Conservation (phyloP, 2,797 vertebrate species). For the Lithobates sylvaticus region DNA sequence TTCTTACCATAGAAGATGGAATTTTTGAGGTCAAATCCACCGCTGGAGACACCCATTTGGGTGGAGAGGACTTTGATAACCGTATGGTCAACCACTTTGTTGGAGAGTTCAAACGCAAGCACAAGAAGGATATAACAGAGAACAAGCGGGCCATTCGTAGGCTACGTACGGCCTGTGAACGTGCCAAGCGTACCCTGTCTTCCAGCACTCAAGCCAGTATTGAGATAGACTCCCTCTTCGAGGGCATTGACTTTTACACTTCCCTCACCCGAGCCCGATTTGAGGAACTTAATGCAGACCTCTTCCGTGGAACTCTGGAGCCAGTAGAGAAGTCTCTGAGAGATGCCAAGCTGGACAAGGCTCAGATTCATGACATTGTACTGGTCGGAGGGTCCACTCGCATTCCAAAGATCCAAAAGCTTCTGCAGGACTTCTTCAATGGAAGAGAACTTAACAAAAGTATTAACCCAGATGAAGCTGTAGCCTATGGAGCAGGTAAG, state of each 20-base stretch:
- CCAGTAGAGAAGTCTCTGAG: constrained; percentile 87
- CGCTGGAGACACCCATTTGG: constrained; percentile 87
- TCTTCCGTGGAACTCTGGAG: constrained; percentile 87
- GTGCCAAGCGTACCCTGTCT: constrained; percentile 83
- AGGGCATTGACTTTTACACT: constrained; percentile 90
- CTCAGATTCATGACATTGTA: constrained; percentile 87
- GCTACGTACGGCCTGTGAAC: constrained; percentile 82
- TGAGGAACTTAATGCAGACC: constrained; percentile 88
- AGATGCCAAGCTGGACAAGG: constrained; percentile 88
- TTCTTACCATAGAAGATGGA: constrained; percentile 88
- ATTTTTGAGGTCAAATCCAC: constrained; percentile 90
- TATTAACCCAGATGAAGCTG: constrained; percentile 90
- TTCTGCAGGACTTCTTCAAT: constrained; percentile 88
- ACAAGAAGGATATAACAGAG: constrained; percentile 88
- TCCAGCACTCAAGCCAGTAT: constrained; percentile 85
- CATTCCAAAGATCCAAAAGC: constrained; percentile 88
- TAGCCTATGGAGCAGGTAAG: constrained; percentile 87
- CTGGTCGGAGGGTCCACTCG: constrained; percentile 87
- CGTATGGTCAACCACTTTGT: constrained; percentile 88
- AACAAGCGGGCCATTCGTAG: constrained; percentile 87
- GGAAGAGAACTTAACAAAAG: constrained; percentile 89
- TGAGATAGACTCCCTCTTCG: constrained; percentile 86
- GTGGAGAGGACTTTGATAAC: constrained; percentile 88
- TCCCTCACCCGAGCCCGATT: constrained; percentile 90
- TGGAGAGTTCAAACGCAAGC: constrained; percentile 87